phyloP scores from a whole-genome alignment of 2,797 vertebrate genomes.

The Sarcophilus harrisii region DNA sequence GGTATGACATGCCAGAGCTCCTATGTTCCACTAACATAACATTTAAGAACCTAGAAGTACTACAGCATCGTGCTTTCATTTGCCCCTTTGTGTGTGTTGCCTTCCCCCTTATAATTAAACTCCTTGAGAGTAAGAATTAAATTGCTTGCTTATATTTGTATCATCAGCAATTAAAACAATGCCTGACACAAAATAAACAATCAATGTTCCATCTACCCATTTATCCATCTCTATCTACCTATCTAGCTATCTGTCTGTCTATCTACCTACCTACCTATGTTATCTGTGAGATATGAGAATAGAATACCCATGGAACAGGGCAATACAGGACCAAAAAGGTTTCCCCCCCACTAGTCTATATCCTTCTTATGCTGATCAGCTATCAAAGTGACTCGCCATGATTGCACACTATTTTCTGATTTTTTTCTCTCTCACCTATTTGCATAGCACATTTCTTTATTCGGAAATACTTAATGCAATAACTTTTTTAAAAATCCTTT shows the following conservation, averaged over 20 bases:
- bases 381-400: not conserved
- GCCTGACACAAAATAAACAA: not conserved
- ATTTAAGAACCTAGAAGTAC: not conserved
- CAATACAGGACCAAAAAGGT: not conserved
- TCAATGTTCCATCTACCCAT: too few species aligned
- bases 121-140: not conserved
- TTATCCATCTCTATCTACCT: too few species aligned
- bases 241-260: not conserved
- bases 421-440: not conserved
- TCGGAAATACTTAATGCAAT: slow-evolving; percentile 9
- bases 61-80: not conserved
- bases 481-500: not conserved
- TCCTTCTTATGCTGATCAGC: not conserved
- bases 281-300: too few species aligned
- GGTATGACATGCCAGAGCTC: not conserved
- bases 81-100: not conserved
- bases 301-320: too few species aligned
- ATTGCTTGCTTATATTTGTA: not conserved
- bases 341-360: not conserved
- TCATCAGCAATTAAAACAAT: not conserved
- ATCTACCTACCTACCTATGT: not conserved
- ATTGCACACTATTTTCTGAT: slow-evolving; percentile 37
- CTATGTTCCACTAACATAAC: too few species aligned
- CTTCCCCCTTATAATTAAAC: not conserved
- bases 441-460: not conserved